Percentiles rank a stretch among this genome's conserved stretches.
These are phyloP conservation scores for Butorides virescens DNA, from an alignment of 2,113 vertebrate species.

Conservation along the genomic window DNA sequence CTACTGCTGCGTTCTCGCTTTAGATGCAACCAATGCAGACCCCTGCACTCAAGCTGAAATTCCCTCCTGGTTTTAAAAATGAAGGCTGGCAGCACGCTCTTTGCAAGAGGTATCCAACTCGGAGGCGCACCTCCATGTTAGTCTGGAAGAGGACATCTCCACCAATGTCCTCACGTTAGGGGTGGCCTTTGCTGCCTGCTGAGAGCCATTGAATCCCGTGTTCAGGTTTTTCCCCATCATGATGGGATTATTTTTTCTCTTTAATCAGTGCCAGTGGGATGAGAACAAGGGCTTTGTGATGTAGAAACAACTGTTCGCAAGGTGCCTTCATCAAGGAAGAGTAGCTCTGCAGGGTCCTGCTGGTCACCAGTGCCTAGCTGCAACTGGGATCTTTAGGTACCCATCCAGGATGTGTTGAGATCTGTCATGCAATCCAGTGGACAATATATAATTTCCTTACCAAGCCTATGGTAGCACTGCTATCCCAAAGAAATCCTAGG, in stretches of 20 bases:
- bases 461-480: not conserved
- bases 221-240: not conserved
- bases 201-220: not conserved
- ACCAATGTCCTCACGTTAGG: accelerated
- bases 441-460: not conserved
- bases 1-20: not conserved
- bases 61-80: not conserved
- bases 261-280: not conserved
- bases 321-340: not conserved
- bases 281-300: not conserved
- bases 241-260: not conserved
- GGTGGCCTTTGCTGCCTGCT: not conserved
- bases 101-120: not conserved
- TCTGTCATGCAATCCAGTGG: not conserved
- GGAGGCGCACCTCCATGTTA: not conserved
- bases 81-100: not conserved
- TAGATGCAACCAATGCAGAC: not conserved
- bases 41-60: not conserved
- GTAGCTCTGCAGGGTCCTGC: not conserved
- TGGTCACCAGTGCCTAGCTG: not conserved
- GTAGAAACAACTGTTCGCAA: not conserved
- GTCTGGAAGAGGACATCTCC: not conserved
- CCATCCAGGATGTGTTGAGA: not conserved
- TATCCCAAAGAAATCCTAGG: not conserved
- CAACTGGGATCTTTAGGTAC: not conserved